These are phyloP conservation scores for Chiropotes sagulatus DNA, from an alignment of 2,797 vertebrate species.

Conservation along the genomic window DNA sequence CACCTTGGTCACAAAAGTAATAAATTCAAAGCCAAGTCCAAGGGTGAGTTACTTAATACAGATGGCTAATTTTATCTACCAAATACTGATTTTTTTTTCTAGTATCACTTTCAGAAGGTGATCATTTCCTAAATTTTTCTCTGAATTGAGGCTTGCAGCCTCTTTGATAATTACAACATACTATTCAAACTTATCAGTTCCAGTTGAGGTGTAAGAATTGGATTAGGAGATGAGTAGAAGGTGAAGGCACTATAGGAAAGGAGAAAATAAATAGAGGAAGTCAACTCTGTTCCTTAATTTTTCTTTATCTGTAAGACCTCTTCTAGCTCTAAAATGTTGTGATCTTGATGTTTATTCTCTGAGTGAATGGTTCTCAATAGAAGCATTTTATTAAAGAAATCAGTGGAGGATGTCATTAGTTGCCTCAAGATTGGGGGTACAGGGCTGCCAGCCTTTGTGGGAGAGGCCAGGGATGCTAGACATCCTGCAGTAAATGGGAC, in stretches of 20 bases:
- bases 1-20: background rate
- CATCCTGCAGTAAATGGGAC: background rate
- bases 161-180: background rate
- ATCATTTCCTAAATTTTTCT: conserved; percentile 34
- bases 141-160: background rate
- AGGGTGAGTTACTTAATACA: conserved; percentile 5
- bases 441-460: background rate
- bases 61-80: background rate
- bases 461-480: background rate
- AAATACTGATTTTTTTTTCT: conserved; percentile 18
- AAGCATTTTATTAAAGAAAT: background rate
- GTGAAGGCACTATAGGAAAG: background rate
- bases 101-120: conserved; percentile 1
- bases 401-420: background rate
- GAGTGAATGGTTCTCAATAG: background rate
- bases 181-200: conserved; percentile 24
- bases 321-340: conserved; percentile 17
- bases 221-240: background rate
- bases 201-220: background rate
- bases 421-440: background rate
- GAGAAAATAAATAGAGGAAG: background rate
- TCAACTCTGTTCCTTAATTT: background rate
- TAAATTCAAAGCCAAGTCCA: background rate
- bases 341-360: background rate
- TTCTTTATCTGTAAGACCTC: background rate